Evolutionary conservation across 2,888 invertebrate genomes (phyloP), one percentile per base, ranked within the genome.

Genomic region (Lepidocyrtoides sp.): DNA sequence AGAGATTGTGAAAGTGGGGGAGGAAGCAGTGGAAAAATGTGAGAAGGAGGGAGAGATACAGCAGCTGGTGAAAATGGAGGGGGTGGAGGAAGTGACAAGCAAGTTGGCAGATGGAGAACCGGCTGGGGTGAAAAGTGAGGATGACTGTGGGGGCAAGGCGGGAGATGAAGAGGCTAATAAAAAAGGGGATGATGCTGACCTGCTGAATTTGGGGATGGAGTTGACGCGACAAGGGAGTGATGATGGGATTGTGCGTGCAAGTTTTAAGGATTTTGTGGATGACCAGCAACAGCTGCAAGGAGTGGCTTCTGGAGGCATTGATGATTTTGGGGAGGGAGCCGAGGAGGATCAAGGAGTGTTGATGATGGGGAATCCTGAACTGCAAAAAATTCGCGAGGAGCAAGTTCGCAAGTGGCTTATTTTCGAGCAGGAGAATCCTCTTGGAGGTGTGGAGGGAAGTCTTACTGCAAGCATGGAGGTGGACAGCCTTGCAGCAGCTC

Each of bases 341-440:
- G 91, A 79, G 10, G 83, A 87, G 32, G 85, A 89, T 12, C 83
- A 82, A 20, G 85, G 66, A 12, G 20, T 82, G 26, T n/a, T 81
- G 41, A 20, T 77, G 48, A 88, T 69, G 72, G 51, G 54, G n/a
- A 92, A 92, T 41, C 92, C 92, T 14, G 92, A 92, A n/a, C 72
- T 92, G 23, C 88, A 87, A 29, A 91, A 89, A 54, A 92, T 92
- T 23, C 72, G 92, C 5, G 90, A 90, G 10, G 91, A 92, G 57
- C 92, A 92, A 60, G 90, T 92, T 29, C 66, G 88, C 23, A 90
- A 91, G 36, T 92, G 92, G 92, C 60, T 92, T 8, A 91, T 89
- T 60, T 92, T 90, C 66, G 92, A 92, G 51, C 57, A 83, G 75
- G 90, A 88, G 57, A 91, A 83, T 57, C 72, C 91, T 36, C 23